A percentile compares a stretch with the other conserved stretches of the same genome.
phyloP scores from a whole-genome alignment of 1,140 invertebrate genomes.

The Phenacoccus solenopsis region DNA sequence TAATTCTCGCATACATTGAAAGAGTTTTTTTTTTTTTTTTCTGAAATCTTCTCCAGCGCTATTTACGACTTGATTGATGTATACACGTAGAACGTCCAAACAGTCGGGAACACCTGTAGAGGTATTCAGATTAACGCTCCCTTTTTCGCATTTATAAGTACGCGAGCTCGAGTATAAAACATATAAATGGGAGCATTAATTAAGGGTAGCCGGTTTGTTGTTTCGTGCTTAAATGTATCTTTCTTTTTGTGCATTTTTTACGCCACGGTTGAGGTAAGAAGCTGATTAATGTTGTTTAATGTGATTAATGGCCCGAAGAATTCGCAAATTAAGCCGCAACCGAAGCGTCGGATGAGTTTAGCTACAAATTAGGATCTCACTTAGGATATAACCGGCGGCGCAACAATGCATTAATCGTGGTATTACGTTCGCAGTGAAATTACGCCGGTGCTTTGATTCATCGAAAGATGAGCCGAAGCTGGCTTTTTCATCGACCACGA shows the following conservation, averaged over 20 bases:
- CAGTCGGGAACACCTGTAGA: background rate
- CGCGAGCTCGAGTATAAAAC: background rate
- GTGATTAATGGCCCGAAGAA: background rate
- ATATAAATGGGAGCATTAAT: background rate
- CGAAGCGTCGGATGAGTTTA: background rate
- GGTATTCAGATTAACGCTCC: background rate
- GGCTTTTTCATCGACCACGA: background rate
- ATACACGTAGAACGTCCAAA: background rate
- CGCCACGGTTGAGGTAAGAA: background rate
- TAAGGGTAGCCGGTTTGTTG: background rate
- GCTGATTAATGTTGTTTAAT: slow-evolving; percentile 3
- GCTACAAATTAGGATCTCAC: background rate
- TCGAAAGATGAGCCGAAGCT: background rate
- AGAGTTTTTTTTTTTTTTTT: no score
- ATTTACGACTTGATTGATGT: background rate
- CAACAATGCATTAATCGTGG: background rate
- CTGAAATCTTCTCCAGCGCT: background rate
- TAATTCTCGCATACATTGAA: background rate
- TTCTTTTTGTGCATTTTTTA: background rate
- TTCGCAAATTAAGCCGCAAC: background rate
- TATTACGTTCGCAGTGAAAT: background rate
- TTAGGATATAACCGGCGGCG: no score
- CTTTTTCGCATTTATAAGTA: background rate
- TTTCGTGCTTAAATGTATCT: background rate
- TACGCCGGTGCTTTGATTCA: background rate